Evolutionary conservation across 2,113 vertebrate species (phyloP).

Genomic region (Rattus rattus): DNA sequence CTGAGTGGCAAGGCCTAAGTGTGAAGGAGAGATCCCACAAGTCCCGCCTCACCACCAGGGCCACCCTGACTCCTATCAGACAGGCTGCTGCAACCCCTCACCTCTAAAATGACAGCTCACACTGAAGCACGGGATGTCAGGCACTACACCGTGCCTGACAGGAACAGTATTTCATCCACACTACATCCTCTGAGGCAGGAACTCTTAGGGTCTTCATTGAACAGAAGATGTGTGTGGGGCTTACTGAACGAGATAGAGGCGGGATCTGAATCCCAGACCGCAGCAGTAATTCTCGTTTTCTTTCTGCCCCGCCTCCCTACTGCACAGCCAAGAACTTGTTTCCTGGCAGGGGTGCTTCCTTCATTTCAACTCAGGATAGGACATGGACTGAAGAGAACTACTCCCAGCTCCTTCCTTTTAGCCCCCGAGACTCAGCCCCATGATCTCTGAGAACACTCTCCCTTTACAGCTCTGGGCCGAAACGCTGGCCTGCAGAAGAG

Average conservation of each 20-base stretch:
- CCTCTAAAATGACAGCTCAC: background rate
- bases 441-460: background rate
- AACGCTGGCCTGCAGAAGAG: background rate
- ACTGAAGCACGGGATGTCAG: background rate
- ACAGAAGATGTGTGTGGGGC: background rate
- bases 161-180: background rate
- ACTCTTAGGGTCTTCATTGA: background rate
- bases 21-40: background rate
- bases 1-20: too few relatives aligned
- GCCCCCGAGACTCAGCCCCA: background rate
- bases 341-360: background rate
- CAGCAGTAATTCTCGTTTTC: background rate
- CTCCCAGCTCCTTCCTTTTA: background rate
- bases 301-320: background rate
- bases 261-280: background rate
- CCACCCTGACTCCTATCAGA: background rate
- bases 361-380: background rate
- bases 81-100: background rate
- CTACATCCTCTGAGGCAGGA: background rate
- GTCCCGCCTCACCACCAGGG: background rate
- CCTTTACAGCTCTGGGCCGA: accelerated
- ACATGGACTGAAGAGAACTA: background rate
- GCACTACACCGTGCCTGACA: accelerated
- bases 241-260: background rate
- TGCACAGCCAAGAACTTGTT: background rate